These are phyloP conservation scores for Ceratina japonica DNA, from an alignment of 1,140 invertebrate species.

Conservation along the genomic window DNA sequence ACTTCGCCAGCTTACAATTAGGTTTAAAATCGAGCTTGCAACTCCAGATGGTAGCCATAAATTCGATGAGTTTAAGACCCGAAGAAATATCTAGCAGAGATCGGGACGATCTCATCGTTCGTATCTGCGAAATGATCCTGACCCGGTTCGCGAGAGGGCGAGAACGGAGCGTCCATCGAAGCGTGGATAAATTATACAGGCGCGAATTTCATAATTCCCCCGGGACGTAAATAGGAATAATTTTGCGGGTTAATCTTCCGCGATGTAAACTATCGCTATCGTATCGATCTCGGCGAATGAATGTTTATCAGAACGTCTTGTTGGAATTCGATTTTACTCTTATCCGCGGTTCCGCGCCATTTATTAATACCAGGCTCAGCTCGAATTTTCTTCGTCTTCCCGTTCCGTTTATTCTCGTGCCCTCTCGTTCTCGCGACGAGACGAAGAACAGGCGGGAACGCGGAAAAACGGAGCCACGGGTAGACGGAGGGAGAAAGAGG, in stretches of 20 bases:
- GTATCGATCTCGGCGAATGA: background rate
- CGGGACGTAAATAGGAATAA: slow-evolving; percentile 23
- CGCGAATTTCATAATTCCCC: slow-evolving; percentile 22
- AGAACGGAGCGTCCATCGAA: slow-evolving; percentile 15
- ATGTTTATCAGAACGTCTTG: background rate
- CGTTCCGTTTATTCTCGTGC: background rate
- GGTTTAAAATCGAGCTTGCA: background rate
- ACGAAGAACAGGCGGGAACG: slow-evolving; percentile 24
- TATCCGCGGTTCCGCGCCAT: background rate
- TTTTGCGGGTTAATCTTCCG: slow-evolving; percentile 6
- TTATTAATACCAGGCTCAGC: background rate
- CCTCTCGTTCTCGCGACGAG: slow-evolving; percentile 1
- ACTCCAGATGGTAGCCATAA: background rate
- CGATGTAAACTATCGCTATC: background rate
- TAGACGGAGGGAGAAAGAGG: slow-evolving; percentile 20
- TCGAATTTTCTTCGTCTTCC: background rate
- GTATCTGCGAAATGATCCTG: slow-evolving; percentile 14
- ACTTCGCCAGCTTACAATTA: background rate
- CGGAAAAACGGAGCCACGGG: slow-evolving; percentile 16
- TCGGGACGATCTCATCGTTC: background rate
- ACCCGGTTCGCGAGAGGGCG: slow-evolving; percentile 25
- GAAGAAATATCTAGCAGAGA: background rate
- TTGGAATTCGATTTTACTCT: slow-evolving; percentile 43
- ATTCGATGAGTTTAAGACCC: background rate
- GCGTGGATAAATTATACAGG: slow-evolving; percentile 32